Base-by-base conservation (phyloP, 2,113 vertebrate genomes). In the Sterna hirundo region DNA sequence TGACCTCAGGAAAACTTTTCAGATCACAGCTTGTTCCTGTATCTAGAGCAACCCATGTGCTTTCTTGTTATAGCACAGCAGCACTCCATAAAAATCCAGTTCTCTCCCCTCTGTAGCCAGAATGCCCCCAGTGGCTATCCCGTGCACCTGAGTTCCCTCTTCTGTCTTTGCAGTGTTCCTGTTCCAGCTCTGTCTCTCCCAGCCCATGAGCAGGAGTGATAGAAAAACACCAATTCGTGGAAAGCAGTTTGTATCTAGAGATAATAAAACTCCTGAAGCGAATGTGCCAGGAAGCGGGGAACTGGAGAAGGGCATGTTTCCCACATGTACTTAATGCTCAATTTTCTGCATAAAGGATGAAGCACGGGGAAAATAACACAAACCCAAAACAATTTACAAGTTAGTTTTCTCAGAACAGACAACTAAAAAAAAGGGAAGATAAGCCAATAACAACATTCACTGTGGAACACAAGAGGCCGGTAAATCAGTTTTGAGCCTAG, bases 1-100 rank as follows among this genome's bases (percentile, higher is more conserved):
- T 90, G 71, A 94, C 83, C 79, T 94, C 25, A 83, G 46, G n/a
- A 83, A 88, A 78, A 55, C n/a, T 88, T 77, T 93, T 34, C 72
- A 86, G 51, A 52, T 58, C 54, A 32, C 75, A 66, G 25, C 58
- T 86, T 78, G 4, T 54, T 83, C 38, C 51, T 74, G 8, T 62
- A 75, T 42, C 42, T 81, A 78, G 69, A 94, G 57, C 38, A 86
- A 40, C 10, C 6, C 51, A 55, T 17, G 38, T 54, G 38, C 40
- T 11, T 93, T 64, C 80, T 47, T 83, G 21, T 16, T 62, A 26
- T 1, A 91, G 61, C 17, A 47, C 34, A 76, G 75, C 61, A 91
- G 68, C 40, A 32, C 18, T 49, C 29, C 44, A 57, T 46, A 71
- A 87, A 55, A 89, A 76, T 19, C 65, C 60, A 55, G 32, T 44